Base-by-base conservation (phyloP, 2,888 invertebrate species). In the Pogonocherus hispidulus region DNA sequence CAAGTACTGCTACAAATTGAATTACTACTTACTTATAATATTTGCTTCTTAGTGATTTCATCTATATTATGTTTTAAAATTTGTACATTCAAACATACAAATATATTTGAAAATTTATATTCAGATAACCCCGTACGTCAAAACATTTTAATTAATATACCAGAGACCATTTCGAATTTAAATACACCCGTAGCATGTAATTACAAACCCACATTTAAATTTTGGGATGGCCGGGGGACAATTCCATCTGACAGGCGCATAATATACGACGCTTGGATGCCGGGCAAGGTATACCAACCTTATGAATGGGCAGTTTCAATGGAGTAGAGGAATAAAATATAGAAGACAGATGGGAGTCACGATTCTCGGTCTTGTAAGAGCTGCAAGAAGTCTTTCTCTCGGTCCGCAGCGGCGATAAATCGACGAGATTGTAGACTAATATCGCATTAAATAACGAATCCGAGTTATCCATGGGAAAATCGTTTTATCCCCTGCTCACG, bases 361-460 rank as follows among this genome's bases (percentile, higher is more conserved):
- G 64, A 64, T 64, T 56, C 56, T 18, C 20, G 3, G 49, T 47
- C 56, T 52, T 49, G 18, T 62, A 56, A 27, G 54, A 55, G 55
- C 49, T 55, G 47, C 63, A 63, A 63, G 52, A 63, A 49, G 55
- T 55, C 57, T 57, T 57, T 57, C 27, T 57, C 27, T 57, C 46
- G 44, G 44, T 46, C 22, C 57, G 46, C 46, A 56, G 37, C 64
- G 19, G 35, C 64, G 64, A 64, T 64, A 64, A 56, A 64, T 64
- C 64, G 56, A 57, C 35, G 56, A 56, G 64, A 56, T 64, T 64
- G 56, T 64, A 64, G 37, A 49, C 56, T 56, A 55, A 55, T 55
- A 64, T 56, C 49, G 27, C 56, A n/a, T 64, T 64, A 64, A 64
- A 64, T 64, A 56, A 64, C 56, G 54, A 55, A 63, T 44, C 47